These are phyloP conservation scores for Schizothorax lantsangensis DNA, from an alignment of 2,797 vertebrate genomes.

Conservation along the genomic window DNA sequence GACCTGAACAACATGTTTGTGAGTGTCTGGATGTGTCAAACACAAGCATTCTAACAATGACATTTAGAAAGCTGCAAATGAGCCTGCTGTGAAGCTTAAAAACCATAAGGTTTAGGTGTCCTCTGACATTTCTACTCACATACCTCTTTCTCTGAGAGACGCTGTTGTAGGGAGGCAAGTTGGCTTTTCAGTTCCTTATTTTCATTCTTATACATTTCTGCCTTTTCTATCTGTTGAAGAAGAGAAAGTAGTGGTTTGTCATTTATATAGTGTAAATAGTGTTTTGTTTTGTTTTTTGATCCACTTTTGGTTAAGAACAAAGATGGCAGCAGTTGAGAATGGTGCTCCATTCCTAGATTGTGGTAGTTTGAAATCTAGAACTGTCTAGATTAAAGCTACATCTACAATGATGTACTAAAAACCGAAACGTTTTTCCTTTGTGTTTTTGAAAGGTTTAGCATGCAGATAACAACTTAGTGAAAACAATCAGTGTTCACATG, in stretches of 20 bases:
- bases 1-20: not conserved
- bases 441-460: not conserved
- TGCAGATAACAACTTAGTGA: not conserved
- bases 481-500: not conserved
- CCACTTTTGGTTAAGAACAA: not conserved
- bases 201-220: constrained; percentile 90
- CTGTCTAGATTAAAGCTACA: not conserved
- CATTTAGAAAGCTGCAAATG: not conserved
- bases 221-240: constrained; percentile 81
- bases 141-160: constrained; percentile 89
- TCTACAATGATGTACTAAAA: not conserved
- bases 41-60: not conserved
- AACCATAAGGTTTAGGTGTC: not conserved
- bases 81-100: not conserved
- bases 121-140: not conserved
- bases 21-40: not conserved
- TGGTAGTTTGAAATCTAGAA: not conserved
- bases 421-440: not conserved
- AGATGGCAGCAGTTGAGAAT: not conserved
- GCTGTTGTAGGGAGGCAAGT: constrained; percentile 86
- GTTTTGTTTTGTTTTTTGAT: not conserved
- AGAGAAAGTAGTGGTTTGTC: not conserved
- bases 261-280: not conserved
- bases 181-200: constrained; percentile 94
- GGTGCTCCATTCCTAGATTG: not conserved